Evolutionary conservation across 2,888 invertebrate genomes (phyloP).

Genomic region (Trypoxylon attenuatum): DNA sequence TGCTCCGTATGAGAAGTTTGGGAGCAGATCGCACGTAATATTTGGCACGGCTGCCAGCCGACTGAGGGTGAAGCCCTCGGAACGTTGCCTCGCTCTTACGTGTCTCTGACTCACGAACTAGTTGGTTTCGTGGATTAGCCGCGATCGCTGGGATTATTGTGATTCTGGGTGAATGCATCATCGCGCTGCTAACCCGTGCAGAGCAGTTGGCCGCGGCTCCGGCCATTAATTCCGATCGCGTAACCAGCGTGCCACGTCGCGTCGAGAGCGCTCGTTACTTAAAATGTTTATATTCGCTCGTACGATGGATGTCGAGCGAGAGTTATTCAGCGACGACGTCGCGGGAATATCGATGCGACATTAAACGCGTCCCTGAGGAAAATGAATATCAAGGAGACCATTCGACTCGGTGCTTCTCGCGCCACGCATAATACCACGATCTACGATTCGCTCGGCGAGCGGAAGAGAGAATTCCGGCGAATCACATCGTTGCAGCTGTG

Average conservation of each 20-base stretch:
- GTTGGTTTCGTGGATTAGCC: background rate
- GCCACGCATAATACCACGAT: constrained; percentile 7
- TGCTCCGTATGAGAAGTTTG: background rate
- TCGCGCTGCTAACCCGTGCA: background rate
- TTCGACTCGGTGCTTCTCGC: constrained; percentile 1
- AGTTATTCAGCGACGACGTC: background rate
- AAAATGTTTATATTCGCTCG: background rate
- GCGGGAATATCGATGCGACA: constrained; percentile 9
- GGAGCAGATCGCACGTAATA: background rate
- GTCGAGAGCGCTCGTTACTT: constrained; percentile 10
- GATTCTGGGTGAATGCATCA: background rate
- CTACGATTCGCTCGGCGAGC: too few species aligned
- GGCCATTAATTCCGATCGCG: background rate
- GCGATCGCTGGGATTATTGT: background rate
- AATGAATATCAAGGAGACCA: background rate
- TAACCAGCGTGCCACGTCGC: constrained; percentile 6
- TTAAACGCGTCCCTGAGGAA: background rate
- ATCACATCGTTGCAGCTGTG: too few species aligned
- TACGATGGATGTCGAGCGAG: background rate
- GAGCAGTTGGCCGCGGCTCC: background rate
- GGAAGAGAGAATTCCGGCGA: too few species aligned
- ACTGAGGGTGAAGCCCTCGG: background rate
- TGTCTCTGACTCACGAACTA: background rate
- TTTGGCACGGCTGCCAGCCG: background rate
- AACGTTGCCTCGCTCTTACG: background rate